These are phyloP conservation scores for Crenichthys baileyi DNA, from an alignment of 2,797 vertebrate genomes.

Conservation along the genomic window DNA sequence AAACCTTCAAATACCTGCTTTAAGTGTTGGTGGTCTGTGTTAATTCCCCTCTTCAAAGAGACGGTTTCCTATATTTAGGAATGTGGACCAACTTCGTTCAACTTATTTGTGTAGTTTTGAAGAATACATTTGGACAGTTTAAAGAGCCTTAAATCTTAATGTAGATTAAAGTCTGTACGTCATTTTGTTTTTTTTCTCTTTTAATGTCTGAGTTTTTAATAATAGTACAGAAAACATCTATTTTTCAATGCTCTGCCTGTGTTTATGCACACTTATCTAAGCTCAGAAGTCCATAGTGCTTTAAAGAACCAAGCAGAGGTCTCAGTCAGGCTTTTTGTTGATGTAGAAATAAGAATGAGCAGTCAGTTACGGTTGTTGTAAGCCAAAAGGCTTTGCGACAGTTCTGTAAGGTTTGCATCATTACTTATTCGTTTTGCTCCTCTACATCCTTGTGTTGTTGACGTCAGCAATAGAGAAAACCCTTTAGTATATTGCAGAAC, in stretches of 20 bases:
- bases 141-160: neutral
- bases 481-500: neutral
- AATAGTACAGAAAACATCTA: neutral
- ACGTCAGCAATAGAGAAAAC: neutral
- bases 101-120: neutral
- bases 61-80: neutral
- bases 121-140: neutral
- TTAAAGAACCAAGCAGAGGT: neutral
- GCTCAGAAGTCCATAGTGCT: neutral
- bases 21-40: neutral
- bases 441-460: neutral
- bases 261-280: neutral
- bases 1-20: neutral
- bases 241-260: neutral
- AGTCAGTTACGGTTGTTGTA: no score
- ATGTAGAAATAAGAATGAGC: neutral
- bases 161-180: neutral
- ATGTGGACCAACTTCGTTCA: neutral
- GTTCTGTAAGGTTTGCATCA: conserved; percentile 21
- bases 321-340: neutral
- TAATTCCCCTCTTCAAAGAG: neutral
- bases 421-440: neutral
- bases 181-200: neutral
- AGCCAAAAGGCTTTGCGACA: neutral
- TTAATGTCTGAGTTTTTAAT: neutral